Evolutionary conservation across 1,140 invertebrate genomes (phyloP).

Genomic region (Archivesica marissinica): DNA sequence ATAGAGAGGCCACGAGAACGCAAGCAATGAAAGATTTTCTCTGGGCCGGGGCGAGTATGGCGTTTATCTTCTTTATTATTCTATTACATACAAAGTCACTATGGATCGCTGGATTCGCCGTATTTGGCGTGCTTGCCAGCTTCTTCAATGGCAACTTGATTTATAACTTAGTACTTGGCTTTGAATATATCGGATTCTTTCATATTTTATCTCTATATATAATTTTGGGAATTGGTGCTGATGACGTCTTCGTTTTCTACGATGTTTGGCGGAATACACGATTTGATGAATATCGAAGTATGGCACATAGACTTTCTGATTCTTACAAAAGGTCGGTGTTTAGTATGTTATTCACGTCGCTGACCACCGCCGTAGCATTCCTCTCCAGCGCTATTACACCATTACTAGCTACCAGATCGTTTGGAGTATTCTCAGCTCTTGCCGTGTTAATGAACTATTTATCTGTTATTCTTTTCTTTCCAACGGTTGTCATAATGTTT

Average conservation of each 20-base stretch:
- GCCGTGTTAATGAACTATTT: no score
- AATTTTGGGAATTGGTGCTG: constrained; percentile 74
- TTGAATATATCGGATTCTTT: constrained; percentile 64
- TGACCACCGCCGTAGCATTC: constrained; percentile 76
- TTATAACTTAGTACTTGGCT: constrained; percentile 60
- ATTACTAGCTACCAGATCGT: no score
- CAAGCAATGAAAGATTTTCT: constrained; percentile 68
- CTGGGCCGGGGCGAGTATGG: constrained; percentile 67
- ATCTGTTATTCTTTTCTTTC: no score
- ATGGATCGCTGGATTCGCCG: constrained; percentile 63
- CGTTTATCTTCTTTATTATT: constrained; percentile 73
- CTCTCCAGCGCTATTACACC: constrained; percentile 65
- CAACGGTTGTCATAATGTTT: no score
- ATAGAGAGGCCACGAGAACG: not conserved
- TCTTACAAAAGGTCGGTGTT: constrained; percentile 64
- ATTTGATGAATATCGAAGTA: constrained; percentile 41
- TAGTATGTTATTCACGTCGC: constrained; percentile 72
- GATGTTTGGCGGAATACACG: constrained; percentile 69
- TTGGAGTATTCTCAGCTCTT: no score
- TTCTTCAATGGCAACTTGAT: constrained; percentile 69
- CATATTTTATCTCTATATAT: constrained; percentile 73
- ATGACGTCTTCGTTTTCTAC: constrained; percentile 73
- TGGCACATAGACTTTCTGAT: constrained; percentile 68
- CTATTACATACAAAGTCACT: constrained; percentile 69
- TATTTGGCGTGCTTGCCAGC: constrained; percentile 69